These are phyloP conservation scores for Epinephelus malabaricus DNA, from an alignment of 2,797 vertebrate genomes.

Conservation along the genomic window DNA sequence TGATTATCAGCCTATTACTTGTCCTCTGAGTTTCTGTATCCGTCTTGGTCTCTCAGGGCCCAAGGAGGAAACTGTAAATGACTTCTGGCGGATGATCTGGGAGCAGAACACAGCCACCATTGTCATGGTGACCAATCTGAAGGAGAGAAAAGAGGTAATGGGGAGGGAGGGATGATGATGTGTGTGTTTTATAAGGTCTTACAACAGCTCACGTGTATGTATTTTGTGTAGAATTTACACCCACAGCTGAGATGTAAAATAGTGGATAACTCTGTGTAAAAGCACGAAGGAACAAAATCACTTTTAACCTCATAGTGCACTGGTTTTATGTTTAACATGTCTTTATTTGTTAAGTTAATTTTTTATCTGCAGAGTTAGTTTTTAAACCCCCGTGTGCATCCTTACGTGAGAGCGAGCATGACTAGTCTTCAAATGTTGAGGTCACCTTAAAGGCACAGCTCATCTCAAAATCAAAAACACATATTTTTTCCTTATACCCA, in stretches of 20 bases:
- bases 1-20: slow-evolving; percentile 8
- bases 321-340: slow-evolving; percentile 13
- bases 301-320: no score
- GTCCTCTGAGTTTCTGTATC: slow-evolving; percentile 28
- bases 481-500: no score
- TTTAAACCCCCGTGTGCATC: neutral
- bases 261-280: neutral
- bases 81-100: slow-evolving; percentile 99
- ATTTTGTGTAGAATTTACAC: neutral
- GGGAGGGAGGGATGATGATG: neutral
- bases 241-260: neutral
- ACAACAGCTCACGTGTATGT: neutral
- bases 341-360: neutral
- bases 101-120: slow-evolving; percentile 99
- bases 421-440: neutral
- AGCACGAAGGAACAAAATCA: neutral
- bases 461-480: no score
- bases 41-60: slow-evolving; percentile 86
- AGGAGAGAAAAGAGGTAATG: slow-evolving; percentile 96
- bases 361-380: neutral
- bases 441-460: neutral
- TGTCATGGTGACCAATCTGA: slow-evolving; percentile 99
- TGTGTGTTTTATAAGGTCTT: neutral
- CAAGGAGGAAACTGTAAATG: slow-evolving; percentile 98
- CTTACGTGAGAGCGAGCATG: neutral